These are phyloP conservation scores for Clivina fossor DNA, from an alignment of 2,888 invertebrate genomes.

Conservation along the genomic window DNA sequence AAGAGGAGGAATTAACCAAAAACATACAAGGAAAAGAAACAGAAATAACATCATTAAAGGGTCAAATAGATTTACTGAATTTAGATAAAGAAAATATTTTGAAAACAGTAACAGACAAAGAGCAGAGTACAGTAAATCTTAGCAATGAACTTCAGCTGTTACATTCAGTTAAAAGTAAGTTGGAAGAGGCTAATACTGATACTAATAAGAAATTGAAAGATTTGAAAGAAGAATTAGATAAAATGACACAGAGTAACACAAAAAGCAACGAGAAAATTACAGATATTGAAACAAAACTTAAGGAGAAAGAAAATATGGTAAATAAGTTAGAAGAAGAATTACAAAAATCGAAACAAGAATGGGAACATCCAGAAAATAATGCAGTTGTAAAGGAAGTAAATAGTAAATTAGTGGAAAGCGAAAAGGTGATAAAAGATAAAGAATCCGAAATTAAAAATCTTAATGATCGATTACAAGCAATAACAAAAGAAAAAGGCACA, in stretches of 20 bases:
- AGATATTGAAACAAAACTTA: slow-evolving; percentile 30
- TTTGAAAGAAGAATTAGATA: slow-evolving; percentile 40
- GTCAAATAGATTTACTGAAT: slow-evolving; percentile 27
- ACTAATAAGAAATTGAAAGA: slow-evolving; percentile 41
- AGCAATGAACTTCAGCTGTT: slow-evolving; percentile 38
- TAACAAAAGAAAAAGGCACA: slow-evolving; percentile 39
- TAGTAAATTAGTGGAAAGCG: slow-evolving; percentile 34
- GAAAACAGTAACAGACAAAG: slow-evolving; percentile 23
- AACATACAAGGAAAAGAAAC: slow-evolving; percentile 25
- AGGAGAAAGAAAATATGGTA: slow-evolving; percentile 32
- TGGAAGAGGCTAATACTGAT: slow-evolving; percentile 36
- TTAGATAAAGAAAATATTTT: slow-evolving; percentile 30
- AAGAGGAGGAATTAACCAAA: slow-evolving; percentile 23
- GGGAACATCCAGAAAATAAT: slow-evolving; percentile 31
- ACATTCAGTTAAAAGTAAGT: slow-evolving; percentile 34
- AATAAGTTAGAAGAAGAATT: slow-evolving; percentile 22
- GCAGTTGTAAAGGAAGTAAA: slow-evolving; percentile 27
- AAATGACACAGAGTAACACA: slow-evolving; percentile 30
- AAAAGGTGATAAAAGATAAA: slow-evolving; percentile 26
- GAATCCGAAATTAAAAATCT: slow-evolving; percentile 26
- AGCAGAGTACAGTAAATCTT: slow-evolving; percentile 30
- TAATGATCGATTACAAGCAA: slow-evolving; percentile 18
- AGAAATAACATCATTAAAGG: slow-evolving; percentile 20
- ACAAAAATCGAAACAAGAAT: slow-evolving; percentile 30
- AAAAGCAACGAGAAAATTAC: slow-evolving; percentile 34